Conservation (phyloP, 2,888 invertebrate species). For the Scaptomyza cyrtandrae region DNA sequence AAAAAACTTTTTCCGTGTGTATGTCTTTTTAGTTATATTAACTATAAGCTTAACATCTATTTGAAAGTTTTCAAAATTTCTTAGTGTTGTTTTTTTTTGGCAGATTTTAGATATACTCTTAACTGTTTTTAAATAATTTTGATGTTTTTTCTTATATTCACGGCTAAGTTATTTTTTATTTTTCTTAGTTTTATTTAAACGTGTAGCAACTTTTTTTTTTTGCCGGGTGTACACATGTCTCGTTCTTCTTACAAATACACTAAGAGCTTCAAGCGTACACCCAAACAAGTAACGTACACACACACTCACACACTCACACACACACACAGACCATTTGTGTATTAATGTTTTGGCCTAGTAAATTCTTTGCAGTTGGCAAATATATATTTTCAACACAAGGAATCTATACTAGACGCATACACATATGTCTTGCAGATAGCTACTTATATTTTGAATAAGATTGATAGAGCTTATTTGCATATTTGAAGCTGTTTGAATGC, state of each 20-base stretch:
- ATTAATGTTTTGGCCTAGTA: constrained; percentile 52
- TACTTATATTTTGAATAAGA: neutral
- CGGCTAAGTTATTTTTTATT: too few relatives aligned
- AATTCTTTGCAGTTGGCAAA: constrained; percentile 60
- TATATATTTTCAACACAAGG: constrained; percentile 48
- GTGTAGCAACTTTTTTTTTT: constrained; percentile 18
- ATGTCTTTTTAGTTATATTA: constrained; percentile 4
- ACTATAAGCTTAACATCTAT: constrained; percentile 13
- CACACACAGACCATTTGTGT: constrained; percentile 9
- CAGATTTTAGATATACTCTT: too few relatives aligned
- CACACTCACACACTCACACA: neutral
- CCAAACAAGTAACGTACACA: neutral
- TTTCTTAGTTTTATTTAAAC: neutral
- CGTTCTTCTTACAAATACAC: constrained; percentile 8
- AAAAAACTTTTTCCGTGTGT: neutral
- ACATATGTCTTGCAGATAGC: neutral
- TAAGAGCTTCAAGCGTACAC: constrained; percentile 32
- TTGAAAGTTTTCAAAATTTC: neutral
- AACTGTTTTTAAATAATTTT: too few relatives aligned
- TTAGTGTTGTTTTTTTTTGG: too few relatives aligned
- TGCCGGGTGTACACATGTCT: constrained; percentile 34
- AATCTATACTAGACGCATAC: constrained; percentile 23
- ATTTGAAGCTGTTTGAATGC: constrained; percentile 12
- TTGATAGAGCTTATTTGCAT: constrained; percentile 21
- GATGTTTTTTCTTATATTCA: too few relatives aligned